Base-by-base conservation (phyloP, 2,888 invertebrate genomes). In the Hydrotaea cyrtoneurina region DNA sequence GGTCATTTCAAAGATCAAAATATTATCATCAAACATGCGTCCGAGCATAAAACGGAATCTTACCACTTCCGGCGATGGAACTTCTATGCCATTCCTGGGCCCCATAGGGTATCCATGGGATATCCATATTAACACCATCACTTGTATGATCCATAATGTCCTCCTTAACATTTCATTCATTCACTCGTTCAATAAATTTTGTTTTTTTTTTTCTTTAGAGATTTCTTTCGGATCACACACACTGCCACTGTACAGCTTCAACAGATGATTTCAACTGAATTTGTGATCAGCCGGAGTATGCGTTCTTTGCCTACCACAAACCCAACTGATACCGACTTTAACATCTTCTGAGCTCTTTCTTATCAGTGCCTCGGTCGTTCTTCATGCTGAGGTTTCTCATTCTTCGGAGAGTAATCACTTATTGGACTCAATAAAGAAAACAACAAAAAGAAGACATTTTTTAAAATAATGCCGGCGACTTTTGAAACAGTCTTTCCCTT, bases 21-120 rank as follows among this genome's bases (percentile, higher is more conserved):
- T 39, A 43, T 23, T 72, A 23, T 55, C 13, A 11, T 55, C 50
- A n/a, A 7, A 2, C 15, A 43, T 50, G 1, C 7, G 13, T n/a
- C 50, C 1, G 31, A 31, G 31, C 31, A 31, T 7, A 31, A 31
- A 31, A 15, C 21, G 23, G 23, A 59, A 59, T 26, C 80, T 80
- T 82, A 88, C 89, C 66, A 89, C 86, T 87, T 88, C 88, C 83
- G 88, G 88, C 77, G 89, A 87, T n/a, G 88, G 88, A 36, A 89
- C 83, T 85, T 88, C 86, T 17, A 88, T 84, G 15, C 85, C 86
- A 64, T 83, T 66, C 13, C 59, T 62, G n/a, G 76, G 46, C 53
- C 78, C 71, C 0, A 62, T 19, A 0, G 78, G 85, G 3, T 62
- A 77, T 36, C 31, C 79, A n/a, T 55, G 0, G n/a, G 13, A 74